phyloP scores from a whole-genome alignment of 2,113 vertebrate genomes.

The Strix uralensis region DNA sequence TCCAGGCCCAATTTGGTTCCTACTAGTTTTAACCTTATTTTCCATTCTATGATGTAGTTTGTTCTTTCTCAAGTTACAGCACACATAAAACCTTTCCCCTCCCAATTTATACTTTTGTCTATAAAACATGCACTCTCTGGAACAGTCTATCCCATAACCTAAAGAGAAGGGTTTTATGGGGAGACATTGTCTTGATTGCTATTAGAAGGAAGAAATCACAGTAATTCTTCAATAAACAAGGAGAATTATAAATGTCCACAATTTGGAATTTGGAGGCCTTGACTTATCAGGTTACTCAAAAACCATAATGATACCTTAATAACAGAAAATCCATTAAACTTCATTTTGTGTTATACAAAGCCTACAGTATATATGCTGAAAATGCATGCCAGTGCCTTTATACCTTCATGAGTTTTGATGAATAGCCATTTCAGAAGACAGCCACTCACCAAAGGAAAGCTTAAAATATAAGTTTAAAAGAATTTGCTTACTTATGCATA shows the following conservation, averaged over 20 bases:
- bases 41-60: background rate
- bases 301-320: background rate
- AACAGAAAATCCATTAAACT: background rate
- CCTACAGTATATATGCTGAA: background rate
- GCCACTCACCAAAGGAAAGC: background rate
- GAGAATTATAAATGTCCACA: background rate
- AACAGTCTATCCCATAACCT: background rate
- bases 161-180: background rate
- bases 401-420: background rate
- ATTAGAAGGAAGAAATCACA: background rate
- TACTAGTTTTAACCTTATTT: background rate
- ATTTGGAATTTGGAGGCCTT: background rate
- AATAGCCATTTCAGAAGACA: background rate
- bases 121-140: background rate
- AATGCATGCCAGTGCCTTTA: background rate
- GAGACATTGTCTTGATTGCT: background rate
- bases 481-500: background rate
- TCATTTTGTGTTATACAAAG: background rate
- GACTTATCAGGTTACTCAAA: background rate
- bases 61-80: background rate
- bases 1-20: background rate
- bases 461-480: background rate
- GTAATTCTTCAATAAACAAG: background rate
- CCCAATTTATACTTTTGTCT: background rate
- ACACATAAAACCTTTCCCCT: background rate